Percentiles rank a stretch among this genome's conserved stretches.
Conservation (phyloP, 2,888 invertebrate species). For the Leptogaster cylindrica region DNA sequence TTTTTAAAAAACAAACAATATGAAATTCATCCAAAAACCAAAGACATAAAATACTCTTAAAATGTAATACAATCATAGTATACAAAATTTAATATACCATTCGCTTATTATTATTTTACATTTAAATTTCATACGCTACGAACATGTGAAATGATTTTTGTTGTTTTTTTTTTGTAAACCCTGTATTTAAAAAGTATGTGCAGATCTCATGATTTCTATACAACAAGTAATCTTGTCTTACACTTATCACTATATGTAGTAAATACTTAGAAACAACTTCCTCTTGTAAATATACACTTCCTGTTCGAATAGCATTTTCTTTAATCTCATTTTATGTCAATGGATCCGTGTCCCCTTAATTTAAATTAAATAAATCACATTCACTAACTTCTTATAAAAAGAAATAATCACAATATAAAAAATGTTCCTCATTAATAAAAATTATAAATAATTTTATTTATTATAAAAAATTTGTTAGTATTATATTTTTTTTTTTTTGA, state of each 20-base stretch:
- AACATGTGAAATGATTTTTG: no score
- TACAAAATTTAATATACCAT: no score
- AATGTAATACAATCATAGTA: no score
- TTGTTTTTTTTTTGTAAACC: conserved; percentile 29
- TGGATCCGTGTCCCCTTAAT: no score
- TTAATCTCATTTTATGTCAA: no score
- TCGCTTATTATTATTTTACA: no score
- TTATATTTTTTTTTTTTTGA: neutral
- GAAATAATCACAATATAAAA: conserved; percentile 28
- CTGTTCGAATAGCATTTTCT: neutral
- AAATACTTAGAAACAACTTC: conserved; percentile 14
- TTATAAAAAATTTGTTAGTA: conserved; percentile 22
- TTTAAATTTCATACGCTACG: no score
- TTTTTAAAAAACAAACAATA: no score
- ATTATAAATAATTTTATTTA: conserved; percentile 4
- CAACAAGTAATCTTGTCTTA: conserved; percentile 6
- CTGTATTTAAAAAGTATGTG: conserved; percentile 27
- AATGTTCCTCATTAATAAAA: conserved; percentile 15
- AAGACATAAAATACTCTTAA: no score
- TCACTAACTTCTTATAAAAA: conserved; percentile 5
- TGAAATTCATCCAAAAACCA: no score
- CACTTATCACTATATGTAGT: conserved; percentile 2
- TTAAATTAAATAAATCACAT: conserved; percentile 19
- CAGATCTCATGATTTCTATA: conserved; percentile 6
- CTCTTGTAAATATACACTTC: neutral